Evolutionary conservation across 2,888 invertebrate species (phyloP).

Genomic region (Amphimallon solstitiale): DNA sequence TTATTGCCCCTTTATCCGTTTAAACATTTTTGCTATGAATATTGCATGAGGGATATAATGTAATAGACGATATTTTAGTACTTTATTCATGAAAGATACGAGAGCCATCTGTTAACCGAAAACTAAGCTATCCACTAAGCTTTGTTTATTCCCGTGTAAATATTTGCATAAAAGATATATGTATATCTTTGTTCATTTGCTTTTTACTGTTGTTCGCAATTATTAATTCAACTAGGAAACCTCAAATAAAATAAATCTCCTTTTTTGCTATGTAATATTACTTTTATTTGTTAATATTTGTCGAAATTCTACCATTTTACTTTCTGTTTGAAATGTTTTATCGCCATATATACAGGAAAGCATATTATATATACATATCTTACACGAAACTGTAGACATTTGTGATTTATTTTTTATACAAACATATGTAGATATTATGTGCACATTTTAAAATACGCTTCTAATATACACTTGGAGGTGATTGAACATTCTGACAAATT

Average conservation of each 20-base stretch:
- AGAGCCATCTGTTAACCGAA: neutral
- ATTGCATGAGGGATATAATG: constrained; percentile 14
- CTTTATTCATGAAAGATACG: neutral
- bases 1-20: neutral
- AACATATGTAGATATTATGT: no score
- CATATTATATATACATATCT: no score
- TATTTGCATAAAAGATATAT: constrained; percentile 11
- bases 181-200: neutral
- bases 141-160: neutral
- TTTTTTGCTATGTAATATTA: neutral
- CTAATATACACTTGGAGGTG: no score
- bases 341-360: no score
- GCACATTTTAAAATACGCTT: no score
- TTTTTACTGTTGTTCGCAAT: neutral
- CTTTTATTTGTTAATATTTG: constrained; percentile 26
- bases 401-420: no score
- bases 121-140: neutral
- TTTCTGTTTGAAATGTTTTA: no score
- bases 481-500: no score
- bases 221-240: constrained; percentile 7
- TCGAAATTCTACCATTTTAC: no score
- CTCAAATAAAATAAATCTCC: constrained; percentile 8
- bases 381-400: no score
- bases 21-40: constrained; percentile 18
- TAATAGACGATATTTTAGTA: neutral